These are phyloP conservation scores for Falco naumanni DNA, from an alignment of 2,797 vertebrate genomes.

Conservation along the genomic window DNA sequence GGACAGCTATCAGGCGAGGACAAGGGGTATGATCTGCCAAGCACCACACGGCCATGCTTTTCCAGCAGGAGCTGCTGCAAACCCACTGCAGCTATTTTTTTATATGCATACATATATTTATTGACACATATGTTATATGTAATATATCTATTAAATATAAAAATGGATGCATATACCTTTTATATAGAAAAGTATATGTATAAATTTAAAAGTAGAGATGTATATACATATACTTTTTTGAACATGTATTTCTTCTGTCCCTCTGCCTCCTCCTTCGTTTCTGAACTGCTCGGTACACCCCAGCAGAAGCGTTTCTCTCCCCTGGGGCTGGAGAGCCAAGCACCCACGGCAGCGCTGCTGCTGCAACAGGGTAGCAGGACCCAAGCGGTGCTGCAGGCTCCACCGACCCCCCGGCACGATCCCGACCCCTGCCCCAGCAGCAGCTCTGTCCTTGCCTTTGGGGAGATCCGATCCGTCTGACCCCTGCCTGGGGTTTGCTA, in stretches of 20 bases:
- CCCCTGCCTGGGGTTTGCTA: background rate
- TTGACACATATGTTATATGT: rapidly evolving
- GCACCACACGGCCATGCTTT: background rate
- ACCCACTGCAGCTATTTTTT: background rate
- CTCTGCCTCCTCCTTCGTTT: background rate
- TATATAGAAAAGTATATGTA: background rate
- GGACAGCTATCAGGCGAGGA: background rate
- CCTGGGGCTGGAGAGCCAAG: background rate
- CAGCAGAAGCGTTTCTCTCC: background rate
- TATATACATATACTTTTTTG: background rate
- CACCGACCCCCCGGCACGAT: background rate
- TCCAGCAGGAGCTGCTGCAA: background rate
- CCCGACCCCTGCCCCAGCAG: background rate
- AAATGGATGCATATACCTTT: background rate
- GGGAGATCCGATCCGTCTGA: background rate
- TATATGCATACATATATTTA: too few relatives aligned
- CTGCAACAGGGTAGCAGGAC: background rate
- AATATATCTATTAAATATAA: background rate
- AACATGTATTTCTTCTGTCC: background rate
- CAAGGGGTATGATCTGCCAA: background rate
- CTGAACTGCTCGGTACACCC: background rate
- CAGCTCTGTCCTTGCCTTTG: background rate
- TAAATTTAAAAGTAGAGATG: background rate
- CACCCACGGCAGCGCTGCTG: background rate
- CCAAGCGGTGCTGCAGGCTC: background rate